These are phyloP conservation scores for Phataginus tetradactyla DNA, from an alignment of 2,797 vertebrate genomes.

Conservation along the genomic window DNA sequence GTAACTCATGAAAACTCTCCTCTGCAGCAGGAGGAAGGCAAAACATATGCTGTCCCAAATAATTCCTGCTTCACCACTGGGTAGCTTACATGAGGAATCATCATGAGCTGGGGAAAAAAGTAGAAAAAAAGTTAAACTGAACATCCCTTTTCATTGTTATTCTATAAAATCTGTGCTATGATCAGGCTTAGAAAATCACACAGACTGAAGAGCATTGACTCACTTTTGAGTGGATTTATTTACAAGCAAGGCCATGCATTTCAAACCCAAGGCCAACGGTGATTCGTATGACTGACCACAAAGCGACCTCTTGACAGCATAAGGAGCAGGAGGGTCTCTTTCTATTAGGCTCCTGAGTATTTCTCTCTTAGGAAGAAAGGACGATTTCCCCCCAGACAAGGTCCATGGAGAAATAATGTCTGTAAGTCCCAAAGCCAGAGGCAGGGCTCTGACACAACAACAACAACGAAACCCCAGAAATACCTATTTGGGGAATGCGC, in stretches of 20 bases:
- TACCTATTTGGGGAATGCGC: background rate
- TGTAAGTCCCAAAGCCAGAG: background rate
- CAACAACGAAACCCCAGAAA: no score
- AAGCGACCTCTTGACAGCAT: background rate
- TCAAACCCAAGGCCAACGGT: background rate
- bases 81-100: conserved; percentile 90
- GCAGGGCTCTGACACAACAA: background rate
- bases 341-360: background rate
- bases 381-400: background rate
- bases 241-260: background rate
- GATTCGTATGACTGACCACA: background rate
- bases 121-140: conserved; percentile 4
- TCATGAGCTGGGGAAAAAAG: conserved; percentile 79
- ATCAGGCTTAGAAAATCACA: background rate
- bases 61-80: conserved; percentile 95
- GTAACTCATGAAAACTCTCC: conserved; percentile 99
- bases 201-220: background rate
- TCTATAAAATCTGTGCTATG: background rate
- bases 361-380: background rate
- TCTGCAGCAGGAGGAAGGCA: conserved; percentile 96
- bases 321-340: background rate
- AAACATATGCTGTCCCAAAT: conserved; percentile 99
- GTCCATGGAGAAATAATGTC: background rate
- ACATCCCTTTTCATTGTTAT: background rate
- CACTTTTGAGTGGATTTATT: background rate